Percentiles rank a stretch among this genome's conserved stretches.
These are phyloP conservation scores for Leucophenga varia DNA, from an alignment of 1,140 invertebrate genomes.

Conservation along the genomic window DNA sequence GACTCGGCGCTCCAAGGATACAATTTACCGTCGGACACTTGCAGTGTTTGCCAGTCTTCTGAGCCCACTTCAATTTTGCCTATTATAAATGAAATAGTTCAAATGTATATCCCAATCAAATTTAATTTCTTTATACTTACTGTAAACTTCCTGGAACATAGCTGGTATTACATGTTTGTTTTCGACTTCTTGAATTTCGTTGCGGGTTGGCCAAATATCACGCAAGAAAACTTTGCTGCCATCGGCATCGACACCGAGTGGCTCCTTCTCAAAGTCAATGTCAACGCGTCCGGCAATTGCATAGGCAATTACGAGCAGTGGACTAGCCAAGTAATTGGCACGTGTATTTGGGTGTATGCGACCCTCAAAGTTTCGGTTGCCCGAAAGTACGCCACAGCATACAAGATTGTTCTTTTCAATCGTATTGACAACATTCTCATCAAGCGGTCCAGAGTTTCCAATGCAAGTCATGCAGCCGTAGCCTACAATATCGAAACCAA, in stretches of 20 bases:
- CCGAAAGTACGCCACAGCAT: constrained; percentile 91
- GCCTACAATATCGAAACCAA: constrained; percentile 94
- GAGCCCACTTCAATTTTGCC: constrained; percentile 84
- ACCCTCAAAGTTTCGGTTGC: constrained; percentile 97
- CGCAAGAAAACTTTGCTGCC: constrained; percentile 78
- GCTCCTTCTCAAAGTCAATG: constrained; percentile 92
- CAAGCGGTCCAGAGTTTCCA: constrained; percentile 93
- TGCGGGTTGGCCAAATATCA: constrained; percentile 95
- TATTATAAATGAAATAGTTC: constrained; percentile 10
- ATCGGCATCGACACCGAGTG: constrained; percentile 71
- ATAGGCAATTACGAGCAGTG: constrained; percentile 94
- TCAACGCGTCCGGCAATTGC: constrained; percentile 91
- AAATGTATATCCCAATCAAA: not conserved
- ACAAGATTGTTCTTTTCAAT: constrained; percentile 96
- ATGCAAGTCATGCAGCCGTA: constrained; percentile 99
- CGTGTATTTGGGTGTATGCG: constrained; percentile 94
- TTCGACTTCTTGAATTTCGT: constrained; percentile 89
- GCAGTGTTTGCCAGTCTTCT: constrained; percentile 79
- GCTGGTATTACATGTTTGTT: constrained; percentile 88
- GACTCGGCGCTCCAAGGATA: constrained; percentile 91
- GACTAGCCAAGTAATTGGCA: constrained; percentile 96
- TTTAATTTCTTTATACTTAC: constrained; percentile 25
- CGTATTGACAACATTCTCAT: constrained; percentile 85
- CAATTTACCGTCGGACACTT: constrained; percentile 77
- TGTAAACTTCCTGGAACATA: constrained; percentile 91